Percentiles rank a stretch among this genome's conserved stretches.
Evolutionary conservation across 2,113 vertebrate genomes (phyloP).

Genomic region (Brienomyrus longianalis): DNA sequence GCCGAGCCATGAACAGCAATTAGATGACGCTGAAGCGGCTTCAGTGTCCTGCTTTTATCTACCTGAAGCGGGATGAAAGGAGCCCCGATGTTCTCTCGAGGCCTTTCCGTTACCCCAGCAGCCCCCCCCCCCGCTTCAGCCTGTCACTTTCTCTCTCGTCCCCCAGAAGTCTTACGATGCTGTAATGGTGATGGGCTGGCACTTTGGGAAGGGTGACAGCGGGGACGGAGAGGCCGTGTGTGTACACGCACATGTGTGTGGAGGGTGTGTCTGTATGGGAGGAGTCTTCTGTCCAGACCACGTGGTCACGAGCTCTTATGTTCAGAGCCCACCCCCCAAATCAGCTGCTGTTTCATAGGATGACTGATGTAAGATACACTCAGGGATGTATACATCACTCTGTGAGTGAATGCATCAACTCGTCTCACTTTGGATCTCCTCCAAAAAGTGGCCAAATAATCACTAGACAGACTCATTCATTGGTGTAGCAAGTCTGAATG

Average conservation of each 20-base stretch:
- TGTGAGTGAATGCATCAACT: neutral
- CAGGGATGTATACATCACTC: neutral
- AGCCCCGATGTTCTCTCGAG: constrained; percentile 24
- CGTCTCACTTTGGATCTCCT: neutral
- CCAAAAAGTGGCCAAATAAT: neutral
- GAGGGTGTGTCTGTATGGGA: neutral
- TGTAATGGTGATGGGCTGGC: neutral
- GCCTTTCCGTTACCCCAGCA: constrained; percentile 23
- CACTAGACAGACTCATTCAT: neutral
- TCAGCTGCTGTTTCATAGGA: neutral
- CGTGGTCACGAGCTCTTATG: neutral
- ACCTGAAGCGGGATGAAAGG: constrained; percentile 19
- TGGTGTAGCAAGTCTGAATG: neutral
- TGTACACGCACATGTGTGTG: neutral
- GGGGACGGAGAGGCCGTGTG: neutral
- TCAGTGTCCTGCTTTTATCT: constrained; percentile 21
- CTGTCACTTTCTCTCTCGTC: neutral
- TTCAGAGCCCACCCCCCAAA: neutral
- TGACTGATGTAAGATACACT: neutral
- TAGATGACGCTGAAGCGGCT: neutral
- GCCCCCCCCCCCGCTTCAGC: neutral
- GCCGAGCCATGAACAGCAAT: neutral
- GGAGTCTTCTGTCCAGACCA: neutral
- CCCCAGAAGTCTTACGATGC: neutral
- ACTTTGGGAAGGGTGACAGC: neutral